Evolutionary conservation across 37 sponge, comb jelly and placozoan species (phyloP).

Genomic region (Dysidea cf. avara): DNA sequence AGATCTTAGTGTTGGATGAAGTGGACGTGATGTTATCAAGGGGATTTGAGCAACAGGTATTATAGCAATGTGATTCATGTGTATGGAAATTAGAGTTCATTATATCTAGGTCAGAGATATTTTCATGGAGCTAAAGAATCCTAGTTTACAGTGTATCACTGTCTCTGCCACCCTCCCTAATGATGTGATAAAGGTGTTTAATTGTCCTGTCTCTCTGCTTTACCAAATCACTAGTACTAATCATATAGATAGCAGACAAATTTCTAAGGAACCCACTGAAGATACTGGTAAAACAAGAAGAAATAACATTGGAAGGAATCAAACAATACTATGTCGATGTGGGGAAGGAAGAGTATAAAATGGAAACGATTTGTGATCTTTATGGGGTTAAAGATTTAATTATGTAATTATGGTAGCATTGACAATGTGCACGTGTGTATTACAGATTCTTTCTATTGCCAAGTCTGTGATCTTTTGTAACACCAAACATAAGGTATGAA

Average conservation of each 20-base stretch:
- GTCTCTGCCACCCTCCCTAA: conserved; percentile 27
- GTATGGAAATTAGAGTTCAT: not conserved
- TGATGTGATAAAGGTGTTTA: conserved; percentile 14
- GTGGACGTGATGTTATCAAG: conserved; percentile 31
- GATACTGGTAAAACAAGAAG: conserved; percentile 20
- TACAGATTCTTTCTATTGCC: conserved; percentile 8
- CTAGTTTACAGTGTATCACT: conserved; percentile 8
- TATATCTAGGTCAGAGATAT: conserved; percentile 18
- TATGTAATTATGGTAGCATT: not conserved
- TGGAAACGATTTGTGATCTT: conserved; percentile 25
- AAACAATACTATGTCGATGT: conserved; percentile 32
- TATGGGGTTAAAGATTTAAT: conserved; percentile 10
- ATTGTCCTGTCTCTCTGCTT: too few species aligned
- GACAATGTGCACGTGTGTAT: not conserved
- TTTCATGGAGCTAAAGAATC: conserved; percentile 3
- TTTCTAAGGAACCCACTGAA: conserved; percentile 7
- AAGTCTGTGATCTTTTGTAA: conserved; percentile 34
- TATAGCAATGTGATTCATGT: not conserved
- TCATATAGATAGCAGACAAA: conserved; percentile 14
- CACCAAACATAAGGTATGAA: conserved; percentile 7
- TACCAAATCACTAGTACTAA: too few species aligned
- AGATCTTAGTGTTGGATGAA: conserved; percentile 32
- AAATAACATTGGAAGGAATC: conserved; percentile 23
- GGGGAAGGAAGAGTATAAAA: conserved; percentile 15
- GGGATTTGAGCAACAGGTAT: conserved; percentile 36